phyloP scores from a whole-genome alignment of 2,113 vertebrate species.

The Chloebia gouldiae region DNA sequence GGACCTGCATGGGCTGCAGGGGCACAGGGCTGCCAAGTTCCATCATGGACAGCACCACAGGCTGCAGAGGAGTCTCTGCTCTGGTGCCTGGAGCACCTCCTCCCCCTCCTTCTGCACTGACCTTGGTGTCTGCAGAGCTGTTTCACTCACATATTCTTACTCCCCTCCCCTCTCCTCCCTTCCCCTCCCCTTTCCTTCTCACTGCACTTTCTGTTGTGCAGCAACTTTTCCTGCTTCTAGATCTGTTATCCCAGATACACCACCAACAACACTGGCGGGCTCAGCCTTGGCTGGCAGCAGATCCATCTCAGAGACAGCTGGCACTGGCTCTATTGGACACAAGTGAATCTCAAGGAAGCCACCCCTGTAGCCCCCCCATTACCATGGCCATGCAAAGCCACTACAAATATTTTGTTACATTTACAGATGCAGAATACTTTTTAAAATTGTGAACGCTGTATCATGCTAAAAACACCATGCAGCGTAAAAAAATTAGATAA shows the following conservation, averaged over 20 bases:
- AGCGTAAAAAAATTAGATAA: not conserved
- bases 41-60: not conserved
- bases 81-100: rapidly evolving
- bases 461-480: not conserved
- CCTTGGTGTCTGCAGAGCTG: not conserved
- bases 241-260: not conserved
- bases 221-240: not conserved
- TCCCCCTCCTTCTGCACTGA: not conserved
- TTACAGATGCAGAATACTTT: not conserved
- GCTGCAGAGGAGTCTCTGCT: not conserved
- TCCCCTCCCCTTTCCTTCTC: too few species aligned
- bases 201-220: not conserved
- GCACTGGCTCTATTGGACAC: not conserved
- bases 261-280: not conserved
- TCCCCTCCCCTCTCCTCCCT: not conserved
- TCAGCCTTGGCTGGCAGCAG: not conserved
- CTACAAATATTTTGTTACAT: not conserved
- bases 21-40: not conserved
- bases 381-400: not conserved
- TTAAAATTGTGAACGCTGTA: not conserved
- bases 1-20: not conserved
- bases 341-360: not conserved
- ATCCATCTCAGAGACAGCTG: not conserved
- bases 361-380: not conserved
- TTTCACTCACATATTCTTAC: not conserved